phyloP scores from a whole-genome alignment of 2,888 invertebrate species.

The Unio delphinus region DNA sequence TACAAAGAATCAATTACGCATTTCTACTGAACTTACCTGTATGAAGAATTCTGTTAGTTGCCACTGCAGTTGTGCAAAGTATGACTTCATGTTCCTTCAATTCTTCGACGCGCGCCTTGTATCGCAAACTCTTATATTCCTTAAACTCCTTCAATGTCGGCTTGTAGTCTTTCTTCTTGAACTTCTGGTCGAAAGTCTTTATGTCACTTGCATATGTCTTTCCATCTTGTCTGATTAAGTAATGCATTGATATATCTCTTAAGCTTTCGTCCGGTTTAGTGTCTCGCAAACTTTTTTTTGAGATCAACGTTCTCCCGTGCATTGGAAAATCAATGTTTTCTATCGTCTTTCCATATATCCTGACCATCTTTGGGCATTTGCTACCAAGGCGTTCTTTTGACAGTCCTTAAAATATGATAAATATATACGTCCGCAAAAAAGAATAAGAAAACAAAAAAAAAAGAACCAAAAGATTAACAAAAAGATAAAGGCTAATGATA shows the following conservation, averaged over 20 bases:
- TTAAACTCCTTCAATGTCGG: conserved; percentile 16
- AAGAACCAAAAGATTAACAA: too few relatives aligned
- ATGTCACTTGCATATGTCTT: conserved; percentile 21
- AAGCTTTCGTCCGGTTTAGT: conserved; percentile 25
- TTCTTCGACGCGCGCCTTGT: conserved; percentile 36
- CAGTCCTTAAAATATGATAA: conserved; percentile 16
- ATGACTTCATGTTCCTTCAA: conserved; percentile 45
- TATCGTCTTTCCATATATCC: conserved; percentile 56
- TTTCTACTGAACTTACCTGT: too few relatives aligned
- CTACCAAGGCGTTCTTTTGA: conserved; percentile 28
- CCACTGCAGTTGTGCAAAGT: conserved; percentile 52
- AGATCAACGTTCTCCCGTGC: conserved; percentile 41
- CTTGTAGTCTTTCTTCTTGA: conserved; percentile 11
- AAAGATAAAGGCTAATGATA: too few relatives aligned
- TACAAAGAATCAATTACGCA: too few relatives aligned
- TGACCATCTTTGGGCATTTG: conserved; percentile 47
- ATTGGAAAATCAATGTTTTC: conserved; percentile 57
- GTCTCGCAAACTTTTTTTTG: conserved; percentile 23
- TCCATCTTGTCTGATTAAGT: conserved; percentile 37
- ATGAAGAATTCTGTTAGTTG: too few relatives aligned
- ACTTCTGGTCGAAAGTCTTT: conserved; percentile 20
- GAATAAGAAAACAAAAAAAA: too few relatives aligned
- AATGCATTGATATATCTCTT: conserved; percentile 34
- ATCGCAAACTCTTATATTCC: conserved; percentile 25
- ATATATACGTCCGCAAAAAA: not conserved